These are phyloP conservation scores for Tinamus major DNA, from an alignment of 2,797 vertebrate species.

Conservation along the genomic window DNA sequence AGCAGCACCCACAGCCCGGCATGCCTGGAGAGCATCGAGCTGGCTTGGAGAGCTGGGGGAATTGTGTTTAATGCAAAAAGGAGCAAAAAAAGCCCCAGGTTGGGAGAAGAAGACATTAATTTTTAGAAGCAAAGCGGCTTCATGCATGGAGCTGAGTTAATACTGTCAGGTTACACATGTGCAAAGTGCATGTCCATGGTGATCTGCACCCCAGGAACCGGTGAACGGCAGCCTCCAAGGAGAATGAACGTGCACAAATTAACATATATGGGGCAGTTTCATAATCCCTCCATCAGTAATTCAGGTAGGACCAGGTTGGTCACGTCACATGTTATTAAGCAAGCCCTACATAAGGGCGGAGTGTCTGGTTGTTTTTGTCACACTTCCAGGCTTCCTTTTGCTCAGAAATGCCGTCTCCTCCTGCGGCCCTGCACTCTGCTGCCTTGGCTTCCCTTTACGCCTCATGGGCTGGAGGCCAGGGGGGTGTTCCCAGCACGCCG, in stretches of 20 bases:
- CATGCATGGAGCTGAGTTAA: neutral
- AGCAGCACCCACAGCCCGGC: neutral
- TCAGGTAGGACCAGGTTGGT: neutral
- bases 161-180: neutral
- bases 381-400: neutral
- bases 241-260: neutral
- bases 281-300: neutral
- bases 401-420: neutral
- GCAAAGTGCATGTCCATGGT: neutral
- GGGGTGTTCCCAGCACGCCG: neutral
- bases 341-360: fast-evolving
- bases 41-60: neutral
- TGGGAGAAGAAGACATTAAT: neutral
- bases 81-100: neutral
- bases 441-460: neutral
- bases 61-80: neutral
- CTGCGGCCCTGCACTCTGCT: neutral
- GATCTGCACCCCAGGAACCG: neutral
- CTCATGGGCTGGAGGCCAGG: fast-evolving
- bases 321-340: neutral
- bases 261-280: neutral
- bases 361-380: neutral
- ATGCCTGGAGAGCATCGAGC: neutral
- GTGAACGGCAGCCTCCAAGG: neutral
- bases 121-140: conserved; percentile 20